Conservation (phyloP, 2,797 vertebrate genomes). For the Siniperca scherzeri region DNA sequence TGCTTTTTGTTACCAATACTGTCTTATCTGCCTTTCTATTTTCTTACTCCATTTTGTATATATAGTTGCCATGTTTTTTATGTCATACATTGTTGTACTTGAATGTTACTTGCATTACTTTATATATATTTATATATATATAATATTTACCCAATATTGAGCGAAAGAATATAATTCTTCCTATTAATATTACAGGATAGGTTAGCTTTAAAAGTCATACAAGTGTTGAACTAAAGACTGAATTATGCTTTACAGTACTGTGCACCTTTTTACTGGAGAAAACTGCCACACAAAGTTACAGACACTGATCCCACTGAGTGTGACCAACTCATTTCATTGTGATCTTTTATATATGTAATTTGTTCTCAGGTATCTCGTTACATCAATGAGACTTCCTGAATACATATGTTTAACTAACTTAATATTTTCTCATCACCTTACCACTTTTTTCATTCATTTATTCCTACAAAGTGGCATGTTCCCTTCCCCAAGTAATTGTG, state of each 20-base stretch:
- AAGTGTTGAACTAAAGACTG: background rate
- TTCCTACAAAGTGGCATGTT: background rate
- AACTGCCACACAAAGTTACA: background rate
- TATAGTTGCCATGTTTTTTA: background rate
- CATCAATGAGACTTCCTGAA: background rate
- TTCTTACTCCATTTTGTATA: background rate
- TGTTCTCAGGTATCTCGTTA: background rate
- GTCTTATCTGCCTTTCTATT: background rate
- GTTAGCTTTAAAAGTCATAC: too few relatives aligned
- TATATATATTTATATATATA: too few relatives aligned
- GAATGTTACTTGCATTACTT: background rate
- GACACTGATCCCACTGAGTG: background rate
- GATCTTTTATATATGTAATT: background rate
- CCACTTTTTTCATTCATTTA: background rate
- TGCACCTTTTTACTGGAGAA: background rate
- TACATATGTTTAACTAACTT: background rate
- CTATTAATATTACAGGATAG: too few relatives aligned
- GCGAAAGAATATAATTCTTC: too few relatives aligned
- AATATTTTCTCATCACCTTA: background rate
- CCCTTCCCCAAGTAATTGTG: background rate
- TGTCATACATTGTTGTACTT: background rate
- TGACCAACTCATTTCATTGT: background rate
- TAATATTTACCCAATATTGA: too few relatives aligned
- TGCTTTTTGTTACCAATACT: slow-evolving; percentile 14
- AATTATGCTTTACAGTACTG: background rate